phyloP scores from a whole-genome alignment of 2,888 invertebrate genomes.

The Pseudeuparius sepicola region DNA sequence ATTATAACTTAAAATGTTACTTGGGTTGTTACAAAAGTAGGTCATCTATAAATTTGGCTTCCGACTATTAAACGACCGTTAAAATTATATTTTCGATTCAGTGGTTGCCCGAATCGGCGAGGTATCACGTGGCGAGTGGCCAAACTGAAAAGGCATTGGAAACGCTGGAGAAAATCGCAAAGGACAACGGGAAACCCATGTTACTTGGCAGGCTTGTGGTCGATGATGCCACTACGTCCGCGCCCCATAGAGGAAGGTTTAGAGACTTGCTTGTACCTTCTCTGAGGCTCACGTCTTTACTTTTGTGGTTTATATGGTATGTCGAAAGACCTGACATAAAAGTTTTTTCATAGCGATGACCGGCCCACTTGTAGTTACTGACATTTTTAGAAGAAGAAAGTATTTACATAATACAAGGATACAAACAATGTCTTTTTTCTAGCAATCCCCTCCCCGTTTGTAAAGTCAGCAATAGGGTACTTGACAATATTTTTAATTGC shows the following conservation, averaged over 20 bases:
- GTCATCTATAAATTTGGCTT: too few species aligned
- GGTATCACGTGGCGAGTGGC: slow-evolving; percentile 80
- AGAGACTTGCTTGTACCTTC: slow-evolving; percentile 69
- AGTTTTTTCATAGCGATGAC: slow-evolving; percentile 5
- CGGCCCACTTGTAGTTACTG: not conserved
- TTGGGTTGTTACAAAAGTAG: too few species aligned
- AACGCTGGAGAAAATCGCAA: slow-evolving; percentile 77
- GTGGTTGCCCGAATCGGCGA: slow-evolving; percentile 92
- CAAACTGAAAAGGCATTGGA: slow-evolving; percentile 76
- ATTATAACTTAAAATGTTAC: too few species aligned
- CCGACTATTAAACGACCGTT: too few species aligned
- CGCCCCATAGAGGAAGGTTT: slow-evolving; percentile 56
- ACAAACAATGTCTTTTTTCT: too few species aligned
- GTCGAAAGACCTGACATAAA: too few species aligned
- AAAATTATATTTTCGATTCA: slow-evolving; percentile 38
- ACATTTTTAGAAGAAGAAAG: too few species aligned
- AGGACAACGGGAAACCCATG: slow-evolving; percentile 84
- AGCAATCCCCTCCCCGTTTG: too few species aligned
- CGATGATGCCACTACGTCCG: slow-evolving; percentile 54
- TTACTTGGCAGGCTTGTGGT: slow-evolving; percentile 74
- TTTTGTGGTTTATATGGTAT: slow-evolving; percentile 91
- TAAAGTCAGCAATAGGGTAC: too few species aligned
- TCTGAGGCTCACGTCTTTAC: slow-evolving; percentile 69
- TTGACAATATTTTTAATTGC: too few species aligned
- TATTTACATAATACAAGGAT: not conserved